phyloP scores from a whole-genome alignment of 2,888 invertebrate species.

The Choristoneura rosaceana region DNA sequence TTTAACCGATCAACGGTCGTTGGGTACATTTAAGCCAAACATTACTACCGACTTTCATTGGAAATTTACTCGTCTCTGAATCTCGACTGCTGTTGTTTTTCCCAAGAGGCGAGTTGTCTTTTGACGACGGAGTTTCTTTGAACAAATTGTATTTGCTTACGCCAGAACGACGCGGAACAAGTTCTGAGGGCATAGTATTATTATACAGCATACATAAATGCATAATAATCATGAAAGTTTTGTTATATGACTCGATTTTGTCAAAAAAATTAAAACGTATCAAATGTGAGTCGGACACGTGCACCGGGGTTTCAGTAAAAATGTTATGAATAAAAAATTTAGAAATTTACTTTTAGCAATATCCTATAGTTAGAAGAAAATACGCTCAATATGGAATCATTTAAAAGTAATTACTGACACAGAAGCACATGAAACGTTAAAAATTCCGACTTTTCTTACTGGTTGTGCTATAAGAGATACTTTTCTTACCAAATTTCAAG shows the following conservation, averaged over 20 bases:
- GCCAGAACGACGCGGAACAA: slow-evolving; percentile 15
- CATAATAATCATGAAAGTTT: not conserved
- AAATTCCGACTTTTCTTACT: no score
- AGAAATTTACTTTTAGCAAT: no score
- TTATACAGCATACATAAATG: slow-evolving; percentile 1
- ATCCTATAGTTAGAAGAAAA: no score
- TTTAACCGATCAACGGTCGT: not conserved
- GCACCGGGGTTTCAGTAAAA: no score
- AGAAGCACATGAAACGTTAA: no score
- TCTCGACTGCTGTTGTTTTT: slow-evolving; percentile 34
- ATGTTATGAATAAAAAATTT: no score
- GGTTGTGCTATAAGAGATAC: no score
- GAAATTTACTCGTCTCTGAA: slow-evolving; percentile 37
- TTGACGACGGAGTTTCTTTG: slow-evolving; percentile 34
- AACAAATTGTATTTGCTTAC: slow-evolving; percentile 37
- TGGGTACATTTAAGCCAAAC: slow-evolving; percentile 17
- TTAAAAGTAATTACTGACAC: no score
- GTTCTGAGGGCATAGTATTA: slow-evolving; percentile 10
- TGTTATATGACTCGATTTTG: not conserved
- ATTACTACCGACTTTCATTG: slow-evolving; percentile 31
- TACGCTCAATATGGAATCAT: no score
- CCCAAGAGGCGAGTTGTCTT: slow-evolving; percentile 39
- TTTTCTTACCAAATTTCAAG: no score
- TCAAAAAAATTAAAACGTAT: no score
- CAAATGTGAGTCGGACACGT: no score